Conservation (phyloP, 2,888 invertebrate species). For the Tanytarsus gracilentus region DNA sequence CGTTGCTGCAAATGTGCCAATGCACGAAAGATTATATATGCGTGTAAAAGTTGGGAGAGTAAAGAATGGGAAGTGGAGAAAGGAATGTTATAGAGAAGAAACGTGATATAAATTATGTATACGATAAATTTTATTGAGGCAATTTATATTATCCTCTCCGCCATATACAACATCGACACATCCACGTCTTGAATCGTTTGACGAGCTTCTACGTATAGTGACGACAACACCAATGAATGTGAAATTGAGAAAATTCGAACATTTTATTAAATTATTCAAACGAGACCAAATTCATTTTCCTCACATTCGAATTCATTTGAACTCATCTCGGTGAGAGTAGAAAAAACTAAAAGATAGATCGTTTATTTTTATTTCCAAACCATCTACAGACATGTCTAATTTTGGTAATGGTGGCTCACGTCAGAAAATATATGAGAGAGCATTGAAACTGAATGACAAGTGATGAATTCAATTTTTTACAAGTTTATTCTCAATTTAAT, state of each 20-base stretch:
- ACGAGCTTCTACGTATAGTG: not conserved
- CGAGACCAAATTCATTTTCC: not conserved
- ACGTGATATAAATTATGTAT: conserved; percentile 28
- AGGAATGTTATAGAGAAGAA: not conserved
- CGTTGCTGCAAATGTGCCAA: conserved; percentile 10
- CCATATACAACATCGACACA: no score
- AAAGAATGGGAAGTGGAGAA: conserved; percentile 1
- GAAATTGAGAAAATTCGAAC: not conserved
- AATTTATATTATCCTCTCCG: conserved; percentile 23
- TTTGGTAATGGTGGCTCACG: no score
- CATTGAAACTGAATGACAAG: no score
- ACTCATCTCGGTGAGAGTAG: no score
- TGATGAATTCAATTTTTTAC: no score
- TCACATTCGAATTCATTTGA: conserved; percentile 2
- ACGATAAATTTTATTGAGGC: conserved; percentile 24
- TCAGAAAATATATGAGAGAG: no score
- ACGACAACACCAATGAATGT: not conserved
- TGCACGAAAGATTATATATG: not conserved
- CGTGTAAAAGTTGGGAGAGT: not conserved
- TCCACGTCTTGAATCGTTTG: not conserved
- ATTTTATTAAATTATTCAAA: conserved; percentile 24
- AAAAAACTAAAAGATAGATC: no score
- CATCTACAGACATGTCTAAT: no score
- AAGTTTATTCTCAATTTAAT: no score
- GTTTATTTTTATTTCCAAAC: no score